Evolutionary conservation across 2,888 invertebrate genomes (phyloP).

Genomic region (Thyatira batis): DNA sequence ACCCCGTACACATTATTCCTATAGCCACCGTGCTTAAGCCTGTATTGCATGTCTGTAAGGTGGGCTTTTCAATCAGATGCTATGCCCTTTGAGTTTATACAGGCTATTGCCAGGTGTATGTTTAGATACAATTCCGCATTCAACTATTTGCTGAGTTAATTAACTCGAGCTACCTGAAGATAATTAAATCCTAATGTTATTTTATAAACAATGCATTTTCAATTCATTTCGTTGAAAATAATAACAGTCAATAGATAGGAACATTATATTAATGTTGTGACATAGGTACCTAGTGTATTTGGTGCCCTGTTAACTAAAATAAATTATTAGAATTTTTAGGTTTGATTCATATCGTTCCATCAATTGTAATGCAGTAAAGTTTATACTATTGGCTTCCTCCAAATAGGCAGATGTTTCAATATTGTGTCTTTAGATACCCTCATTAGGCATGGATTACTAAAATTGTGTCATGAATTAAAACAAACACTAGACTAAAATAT

Average conservation of each 20-base stretch:
- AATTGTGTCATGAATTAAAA: too few species aligned
- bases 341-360: too few species aligned
- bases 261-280: background rate
- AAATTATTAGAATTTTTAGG: too few species aligned
- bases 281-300: too few species aligned
- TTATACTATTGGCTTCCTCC: too few species aligned
- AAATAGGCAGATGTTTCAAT: too few species aligned
- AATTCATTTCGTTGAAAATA: background rate
- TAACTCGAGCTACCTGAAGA: constrained; percentile 22
- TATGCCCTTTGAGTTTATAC: constrained; percentile 37
- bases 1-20: constrained; percentile 40
- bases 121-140: constrained; percentile 28
- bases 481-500: too few species aligned
- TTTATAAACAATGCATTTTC: background rate
- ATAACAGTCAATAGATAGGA: too few species aligned
- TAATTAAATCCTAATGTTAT: background rate
- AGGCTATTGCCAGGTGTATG: constrained; percentile 27
- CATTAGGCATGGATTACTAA: too few species aligned
- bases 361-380: too few species aligned
- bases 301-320: too few species aligned
- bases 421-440: too few species aligned
- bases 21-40: constrained; percentile 50
- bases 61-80: constrained; percentile 68
- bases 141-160: constrained; percentile 43
- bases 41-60: constrained; percentile 70